A percentile compares a stretch with the other conserved stretches of the same genome.
phyloP scores from a whole-genome alignment of 2,113 vertebrate species.

The Atractosteus spatula region DNA sequence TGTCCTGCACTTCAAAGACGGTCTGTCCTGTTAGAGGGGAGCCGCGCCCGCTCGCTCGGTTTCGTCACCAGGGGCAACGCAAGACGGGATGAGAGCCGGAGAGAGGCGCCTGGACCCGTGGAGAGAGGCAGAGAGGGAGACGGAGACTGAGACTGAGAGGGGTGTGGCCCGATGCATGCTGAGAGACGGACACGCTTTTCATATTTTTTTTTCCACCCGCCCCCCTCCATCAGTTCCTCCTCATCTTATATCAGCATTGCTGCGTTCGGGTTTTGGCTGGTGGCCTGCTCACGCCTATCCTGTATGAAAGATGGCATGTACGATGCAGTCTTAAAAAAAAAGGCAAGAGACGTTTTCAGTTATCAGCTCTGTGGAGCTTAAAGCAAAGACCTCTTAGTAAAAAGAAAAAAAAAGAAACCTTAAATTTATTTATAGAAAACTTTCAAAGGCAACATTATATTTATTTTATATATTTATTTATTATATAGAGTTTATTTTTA shows the following conservation, averaged over 20 bases:
- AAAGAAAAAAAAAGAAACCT: slow-evolving; percentile 56
- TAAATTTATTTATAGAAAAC: slow-evolving; percentile 86
- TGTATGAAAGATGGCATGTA: slow-evolving; percentile 73
- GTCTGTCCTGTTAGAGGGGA: slow-evolving; percentile 69
- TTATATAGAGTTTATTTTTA: slow-evolving; percentile 91
- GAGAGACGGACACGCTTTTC: slow-evolving; percentile 75
- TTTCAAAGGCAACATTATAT: slow-evolving; percentile 88
- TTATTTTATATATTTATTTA: slow-evolving; percentile 91
- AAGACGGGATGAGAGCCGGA: slow-evolving; percentile 28
- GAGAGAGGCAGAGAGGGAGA: slow-evolving; percentile 22
- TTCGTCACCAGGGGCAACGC: slow-evolving; percentile 47
- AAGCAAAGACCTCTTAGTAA: slow-evolving; percentile 79
- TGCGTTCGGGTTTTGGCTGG: slow-evolving; percentile 69
- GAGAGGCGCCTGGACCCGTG: neutral
- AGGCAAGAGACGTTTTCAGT: slow-evolving; percentile 70
- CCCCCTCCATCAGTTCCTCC: slow-evolving; percentile 59
- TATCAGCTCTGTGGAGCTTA: slow-evolving; percentile 64
- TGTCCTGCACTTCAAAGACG: slow-evolving; percentile 67
- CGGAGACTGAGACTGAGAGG: slow-evolving; percentile 41
- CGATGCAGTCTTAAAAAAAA: slow-evolving; percentile 64
- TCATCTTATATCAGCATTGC: slow-evolving; percentile 70
- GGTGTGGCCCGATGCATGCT: slow-evolving; percentile 74
- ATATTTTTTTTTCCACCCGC: slow-evolving; percentile 62
- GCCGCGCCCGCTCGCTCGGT: slow-evolving; percentile 69
- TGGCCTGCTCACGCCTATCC: slow-evolving; percentile 67